A percentile compares a stretch with the other conserved stretches of the same genome.
These are phyloP conservation scores for Piprites chloris DNA, from an alignment of 2,113 vertebrate species.

Conservation along the genomic window DNA sequence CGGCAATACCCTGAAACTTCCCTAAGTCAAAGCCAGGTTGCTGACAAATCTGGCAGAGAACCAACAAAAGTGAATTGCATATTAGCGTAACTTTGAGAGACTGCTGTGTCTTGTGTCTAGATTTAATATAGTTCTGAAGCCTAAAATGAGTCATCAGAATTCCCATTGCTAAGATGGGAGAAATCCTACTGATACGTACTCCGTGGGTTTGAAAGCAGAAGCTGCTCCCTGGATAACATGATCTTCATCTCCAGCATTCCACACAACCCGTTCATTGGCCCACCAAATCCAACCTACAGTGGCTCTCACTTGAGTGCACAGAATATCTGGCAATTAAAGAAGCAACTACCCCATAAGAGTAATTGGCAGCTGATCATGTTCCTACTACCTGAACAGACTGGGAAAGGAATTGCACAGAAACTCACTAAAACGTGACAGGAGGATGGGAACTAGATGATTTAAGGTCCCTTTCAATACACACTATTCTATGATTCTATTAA, in stretches of 20 bases:
- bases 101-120: not conserved
- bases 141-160: not conserved
- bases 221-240: not conserved
- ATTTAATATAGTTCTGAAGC: not conserved
- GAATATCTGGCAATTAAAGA: not conserved
- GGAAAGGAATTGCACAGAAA: not conserved
- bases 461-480: not conserved
- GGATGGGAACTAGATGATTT: not conserved
- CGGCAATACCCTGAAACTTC: not conserved
- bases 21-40: not conserved
- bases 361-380: not conserved
- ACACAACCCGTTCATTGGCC: rapidly evolving
- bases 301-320: not conserved
- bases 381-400: not conserved
- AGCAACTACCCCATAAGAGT: not conserved
- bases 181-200: not conserved
- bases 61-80: not conserved
- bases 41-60: not conserved
- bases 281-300: not conserved
- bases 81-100: not conserved
- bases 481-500: not conserved
- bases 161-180: not conserved
- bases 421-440: too few species aligned
- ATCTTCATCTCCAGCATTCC: not conserved
- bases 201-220: not conserved